These are phyloP conservation scores for Homarus gammarus DNA, from an alignment of 2,888 invertebrate species.

Conservation along the genomic window DNA sequence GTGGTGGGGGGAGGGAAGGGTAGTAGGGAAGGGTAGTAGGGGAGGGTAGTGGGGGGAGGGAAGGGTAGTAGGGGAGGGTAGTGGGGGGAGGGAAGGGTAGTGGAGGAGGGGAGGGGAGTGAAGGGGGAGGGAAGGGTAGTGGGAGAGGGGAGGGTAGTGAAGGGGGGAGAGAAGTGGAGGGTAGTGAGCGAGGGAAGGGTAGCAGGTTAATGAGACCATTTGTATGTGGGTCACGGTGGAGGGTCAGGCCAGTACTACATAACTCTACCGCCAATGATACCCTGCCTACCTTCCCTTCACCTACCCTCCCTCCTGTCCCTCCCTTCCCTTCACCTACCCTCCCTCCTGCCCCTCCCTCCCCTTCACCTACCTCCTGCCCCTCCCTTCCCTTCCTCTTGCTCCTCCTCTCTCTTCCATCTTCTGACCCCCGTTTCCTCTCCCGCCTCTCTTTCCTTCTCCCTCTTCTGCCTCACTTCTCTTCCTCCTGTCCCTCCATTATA, in stretches of 20 bases:
- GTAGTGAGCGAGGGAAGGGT: not conserved
- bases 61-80: not conserved
- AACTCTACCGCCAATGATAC: conserved; percentile 33
- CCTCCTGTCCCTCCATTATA: too few species aligned
- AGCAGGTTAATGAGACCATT: conserved; percentile 3
- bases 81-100: not conserved
- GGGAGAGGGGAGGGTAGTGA: not conserved
- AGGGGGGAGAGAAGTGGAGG: too few species aligned
- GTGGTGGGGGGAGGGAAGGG: too few species aligned
- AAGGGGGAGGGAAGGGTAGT: not conserved
- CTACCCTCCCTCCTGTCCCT: not conserved
- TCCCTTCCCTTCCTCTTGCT: not conserved
- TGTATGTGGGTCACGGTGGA: not conserved
- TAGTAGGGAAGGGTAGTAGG: not conserved
- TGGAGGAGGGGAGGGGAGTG: not conserved
- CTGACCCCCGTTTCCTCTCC: not conserved
- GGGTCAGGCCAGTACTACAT: conserved; percentile 24
- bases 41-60: not conserved
- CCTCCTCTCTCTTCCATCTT: not conserved
- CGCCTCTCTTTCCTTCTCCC: not conserved
- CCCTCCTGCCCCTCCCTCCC: too few species aligned
- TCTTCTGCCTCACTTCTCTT: not conserved
- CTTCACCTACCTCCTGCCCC: not conserved
- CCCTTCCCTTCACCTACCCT: not conserved
- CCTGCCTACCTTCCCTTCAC: conserved; percentile 1